Conservation (phyloP, 2,888 invertebrate genomes). For the Troglohyphantes excavatus region DNA sequence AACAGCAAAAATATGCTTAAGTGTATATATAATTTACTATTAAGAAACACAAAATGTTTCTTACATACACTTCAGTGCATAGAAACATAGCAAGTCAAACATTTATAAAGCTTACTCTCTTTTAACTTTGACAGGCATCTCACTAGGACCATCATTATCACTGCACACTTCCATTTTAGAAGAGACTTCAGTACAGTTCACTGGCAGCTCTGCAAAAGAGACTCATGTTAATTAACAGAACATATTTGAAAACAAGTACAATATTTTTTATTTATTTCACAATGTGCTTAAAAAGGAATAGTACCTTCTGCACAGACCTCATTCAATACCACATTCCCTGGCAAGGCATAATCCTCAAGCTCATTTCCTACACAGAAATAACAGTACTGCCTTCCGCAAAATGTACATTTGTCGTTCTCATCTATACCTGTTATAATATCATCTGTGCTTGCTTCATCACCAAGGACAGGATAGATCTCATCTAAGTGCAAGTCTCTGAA, state of each 20-base stretch:
- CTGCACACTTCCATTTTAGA: constrained; percentile 14
- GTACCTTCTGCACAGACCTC: neutral
- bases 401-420: constrained; percentile 30
- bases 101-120: constrained; percentile 68
- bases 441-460: neutral
- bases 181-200: neutral
- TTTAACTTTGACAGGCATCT: constrained; percentile 72
- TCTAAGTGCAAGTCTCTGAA: constrained; percentile 13
- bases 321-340: neutral
- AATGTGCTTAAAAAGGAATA: neutral
- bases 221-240: neutral
- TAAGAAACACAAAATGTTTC: too few species aligned
- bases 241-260: neutral
- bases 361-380: constrained; percentile 38
- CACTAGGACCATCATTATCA: constrained; percentile 73
- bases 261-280: neutral
- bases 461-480: neutral
- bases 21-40: too few species aligned
- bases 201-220: neutral
- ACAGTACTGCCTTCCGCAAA: constrained; percentile 51
- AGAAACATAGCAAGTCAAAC: too few species aligned
- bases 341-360: constrained; percentile 3
- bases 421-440: neutral
- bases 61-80: too few species aligned
- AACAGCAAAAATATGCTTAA: too few species aligned